Evolutionary conservation across 2,888 invertebrate species (phyloP).

Genomic region (Melanotus villosus): DNA sequence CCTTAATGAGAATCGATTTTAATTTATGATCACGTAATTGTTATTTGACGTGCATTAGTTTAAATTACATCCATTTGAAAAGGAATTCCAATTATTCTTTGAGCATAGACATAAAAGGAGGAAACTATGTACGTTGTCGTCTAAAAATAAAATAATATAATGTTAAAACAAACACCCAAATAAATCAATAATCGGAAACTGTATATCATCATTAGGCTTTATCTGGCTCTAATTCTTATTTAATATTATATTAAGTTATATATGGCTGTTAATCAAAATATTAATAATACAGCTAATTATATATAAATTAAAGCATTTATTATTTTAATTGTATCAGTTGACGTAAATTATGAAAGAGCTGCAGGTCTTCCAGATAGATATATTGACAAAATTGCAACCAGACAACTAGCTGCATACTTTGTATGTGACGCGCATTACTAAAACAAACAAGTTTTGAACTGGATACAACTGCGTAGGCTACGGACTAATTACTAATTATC

Average conservation of each 20-base stretch:
- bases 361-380: conserved; percentile 10
- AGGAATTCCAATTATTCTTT: too few species aligned
- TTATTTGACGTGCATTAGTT: too few species aligned
- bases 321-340: conserved; percentile 25
- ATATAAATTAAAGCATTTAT: conserved; percentile 17
- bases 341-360: conserved; percentile 26
- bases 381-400: conserved; percentile 5
- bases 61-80: too few species aligned
- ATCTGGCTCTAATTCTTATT: conserved; percentile 6
- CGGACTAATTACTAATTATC: conserved; percentile 47
- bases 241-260: conserved; percentile 1
- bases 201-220: conserved; percentile 7
- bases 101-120: too few species aligned
- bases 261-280: conserved; percentile 20
- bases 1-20: too few species aligned
- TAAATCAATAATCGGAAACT: conserved; percentile 8
- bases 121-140: too few species aligned
- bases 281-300: conserved; percentile 23
- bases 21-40: too few species aligned
- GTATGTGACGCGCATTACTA: conserved; percentile 41
- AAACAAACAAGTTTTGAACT: conserved; percentile 47
- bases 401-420: conserved; percentile 21
- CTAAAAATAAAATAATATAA: too few species aligned
- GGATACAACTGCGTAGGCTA: conserved; percentile 44
- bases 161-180: background rate